Percentiles rank a stretch among this genome's conserved stretches.
Evolutionary conservation across 1,140 invertebrate genomes (phyloP).

Genomic region (Heliconius congener): DNA sequence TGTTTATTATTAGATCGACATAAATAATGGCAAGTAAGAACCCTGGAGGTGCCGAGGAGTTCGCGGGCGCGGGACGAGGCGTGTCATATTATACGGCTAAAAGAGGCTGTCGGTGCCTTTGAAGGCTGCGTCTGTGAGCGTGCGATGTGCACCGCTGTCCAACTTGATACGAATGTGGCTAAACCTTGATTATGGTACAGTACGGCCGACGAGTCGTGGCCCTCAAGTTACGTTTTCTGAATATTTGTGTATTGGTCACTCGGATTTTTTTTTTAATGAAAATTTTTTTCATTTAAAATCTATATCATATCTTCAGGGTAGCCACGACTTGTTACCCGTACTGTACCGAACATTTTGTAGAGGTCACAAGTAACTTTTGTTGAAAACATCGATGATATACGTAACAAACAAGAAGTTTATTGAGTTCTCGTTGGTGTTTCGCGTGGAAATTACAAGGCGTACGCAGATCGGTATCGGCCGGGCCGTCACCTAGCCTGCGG

Average conservation of each 20-base stretch:
- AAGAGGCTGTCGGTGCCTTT: slow-evolving; percentile 81
- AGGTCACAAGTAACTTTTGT: slow-evolving; percentile 57
- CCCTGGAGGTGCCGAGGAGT: slow-evolving; percentile 64
- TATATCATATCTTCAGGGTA: too few relatives aligned
- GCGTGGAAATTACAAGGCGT: slow-evolving; percentile 66
- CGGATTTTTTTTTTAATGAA: too few relatives aligned
- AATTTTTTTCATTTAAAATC: too few relatives aligned
- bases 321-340: too few relatives aligned
- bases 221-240: too few relatives aligned
- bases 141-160: slow-evolving; percentile 70
- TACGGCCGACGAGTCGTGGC: too few relatives aligned
- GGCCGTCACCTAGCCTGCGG: slow-evolving; percentile 62
- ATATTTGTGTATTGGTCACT: too few relatives aligned
- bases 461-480: slow-evolving; percentile 61
- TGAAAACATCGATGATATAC: slow-evolving; percentile 32
- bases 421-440: slow-evolving; percentile 42
- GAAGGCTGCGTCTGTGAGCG: slow-evolving; percentile 68
- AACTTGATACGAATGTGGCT: slow-evolving; percentile 78
- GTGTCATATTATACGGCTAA: slow-evolving; percentile 81
- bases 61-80: slow-evolving; percentile 63
- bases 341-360: slow-evolving; percentile 66
- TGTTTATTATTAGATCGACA: slow-evolving; percentile 79
- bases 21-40: slow-evolving; percentile 77
- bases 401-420: slow-evolving; percentile 36
- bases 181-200: slow-evolving; percentile 75